Evolutionary conservation across 2,113 vertebrate genomes (phyloP), one percentile per base, ranked within the genome.

Genomic region (Microcebus ravelobensis): DNA sequence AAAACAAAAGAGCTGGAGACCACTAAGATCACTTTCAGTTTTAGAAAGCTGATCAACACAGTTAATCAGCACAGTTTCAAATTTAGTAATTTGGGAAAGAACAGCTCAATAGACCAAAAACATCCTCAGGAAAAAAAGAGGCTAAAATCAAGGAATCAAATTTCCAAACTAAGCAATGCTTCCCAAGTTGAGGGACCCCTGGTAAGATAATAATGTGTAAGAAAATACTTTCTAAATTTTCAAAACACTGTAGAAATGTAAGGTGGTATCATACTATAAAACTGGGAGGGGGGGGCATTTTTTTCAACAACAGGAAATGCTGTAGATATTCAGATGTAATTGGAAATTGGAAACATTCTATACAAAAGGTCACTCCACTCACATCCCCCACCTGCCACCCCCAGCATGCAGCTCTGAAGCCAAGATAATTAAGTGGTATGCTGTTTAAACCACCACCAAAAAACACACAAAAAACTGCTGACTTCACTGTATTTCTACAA

Each of bases 341-440:
- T 18, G n/a, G 59, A 96, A 96, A 73, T 42, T 15, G n/a, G 59
- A 96, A 96, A 73, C 11, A 84, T 14, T 73, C 42, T 27, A 59
- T 10, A 45, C 57, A n/a, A 80, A 91, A 36, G 15, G 17, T 57
- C 65, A 14, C 50, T 63, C 68, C 20, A 34, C 15, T 74, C n/a
- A 83, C 59, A 80, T 48, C 27, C 18, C 20, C 14, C 12, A 67
- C 45, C 14, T 15, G 20, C 21, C 34, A 50, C 10, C 52, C 4
- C 50, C 23, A 29, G 3, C 27, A 2, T 12, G 13, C 52, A 71
- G 21, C 29, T 89, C 48, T 82, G 1, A 21, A 48, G 23, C 57
- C n/a, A 52, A 92, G 25, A 91, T 70, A 81, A 85, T 52, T 73
- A 86, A 88, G 12, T 34, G 36, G n/a, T 17, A 57, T 12, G 12